Base-by-base conservation (phyloP, 2,113 vertebrate genomes). In the Cheirogaleus medius region DNA sequence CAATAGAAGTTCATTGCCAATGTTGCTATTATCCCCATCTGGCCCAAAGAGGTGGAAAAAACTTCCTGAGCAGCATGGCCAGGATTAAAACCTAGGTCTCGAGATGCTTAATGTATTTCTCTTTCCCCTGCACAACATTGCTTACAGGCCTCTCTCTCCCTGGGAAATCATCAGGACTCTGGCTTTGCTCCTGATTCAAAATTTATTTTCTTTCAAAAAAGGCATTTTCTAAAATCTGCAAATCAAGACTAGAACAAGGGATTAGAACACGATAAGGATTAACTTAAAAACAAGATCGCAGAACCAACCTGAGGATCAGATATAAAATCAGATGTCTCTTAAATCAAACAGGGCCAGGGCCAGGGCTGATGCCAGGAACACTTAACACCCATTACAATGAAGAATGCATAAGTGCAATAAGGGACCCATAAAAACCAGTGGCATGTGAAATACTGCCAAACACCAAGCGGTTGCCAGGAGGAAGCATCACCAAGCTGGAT, bases 371-470 rank as follows among this genome's bases (percentile, higher is more conserved):
- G 81, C 76, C 89, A 96, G 88, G 23, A 77, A 73, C 52, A 3
- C 32, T 92, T 85, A 88, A 60, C 77, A 91, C 56, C 56, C 85
- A 92, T 94, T 90, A 85, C n/a, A 73, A 66, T 15, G 21, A 95
- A 86, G 66, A 96, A 73, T 54, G 21, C 12, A 1, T 29, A 85
- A 92, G 64, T 71, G 27, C 66, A 90, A 39, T 86, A 44, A 52
- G 95, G 81, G 96, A 87, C 76, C 64, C 80, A 83, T 95, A 97
- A 94, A 95, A 97, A 66, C 71, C 85, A 95, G 18, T 44, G 27
- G 95, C 6, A 6, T 39, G 71, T 90, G 94, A 82, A 95, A 90
- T 60, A 71, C 64, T 90, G 96, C 92, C 97, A 87, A 68, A 34
- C 3, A 23, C 63, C 8, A 32, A 0, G 0, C 18, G 95, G 32